Conservation (phyloP, 1,140 invertebrate genomes). For the Heliconius nattereri region DNA sequence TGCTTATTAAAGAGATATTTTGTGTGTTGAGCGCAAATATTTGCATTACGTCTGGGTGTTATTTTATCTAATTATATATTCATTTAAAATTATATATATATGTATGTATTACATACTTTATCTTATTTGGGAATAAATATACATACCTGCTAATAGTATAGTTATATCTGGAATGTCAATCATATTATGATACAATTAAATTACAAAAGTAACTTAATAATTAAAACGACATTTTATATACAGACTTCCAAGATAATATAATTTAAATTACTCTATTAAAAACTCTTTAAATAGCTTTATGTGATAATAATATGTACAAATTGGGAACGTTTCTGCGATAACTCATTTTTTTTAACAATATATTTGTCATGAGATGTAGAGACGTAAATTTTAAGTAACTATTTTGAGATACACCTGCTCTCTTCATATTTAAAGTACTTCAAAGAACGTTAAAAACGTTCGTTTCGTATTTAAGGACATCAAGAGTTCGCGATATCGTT, state of each 20-base stretch:
- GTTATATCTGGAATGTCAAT: too few relatives aligned
- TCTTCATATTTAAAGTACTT: background rate
- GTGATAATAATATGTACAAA: background rate
- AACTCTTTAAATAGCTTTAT: background rate
- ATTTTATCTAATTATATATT: too few relatives aligned
- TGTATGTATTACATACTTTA: too few relatives aligned
- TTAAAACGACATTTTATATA: background rate
- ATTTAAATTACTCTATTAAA: background rate
- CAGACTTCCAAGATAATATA: background rate
- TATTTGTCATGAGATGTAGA: background rate
- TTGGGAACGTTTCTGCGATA: background rate
- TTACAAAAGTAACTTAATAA: background rate
- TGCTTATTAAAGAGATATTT: too few relatives aligned
- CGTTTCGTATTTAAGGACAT: background rate
- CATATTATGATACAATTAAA: background rate
- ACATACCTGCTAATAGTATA: too few relatives aligned
- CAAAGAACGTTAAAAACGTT: background rate
- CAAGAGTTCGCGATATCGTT: background rate
- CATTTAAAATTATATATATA: too few relatives aligned
- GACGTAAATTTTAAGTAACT: background rate
- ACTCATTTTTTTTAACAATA: background rate
- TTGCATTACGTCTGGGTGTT: too few relatives aligned
- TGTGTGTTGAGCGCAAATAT: too few relatives aligned
- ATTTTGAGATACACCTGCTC: background rate
- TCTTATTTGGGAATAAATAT: too few relatives aligned